Percentiles rank a stretch among this genome's conserved stretches.
Conservation (phyloP, 2,113 vertebrate species). For the Hystrix cristata region DNA sequence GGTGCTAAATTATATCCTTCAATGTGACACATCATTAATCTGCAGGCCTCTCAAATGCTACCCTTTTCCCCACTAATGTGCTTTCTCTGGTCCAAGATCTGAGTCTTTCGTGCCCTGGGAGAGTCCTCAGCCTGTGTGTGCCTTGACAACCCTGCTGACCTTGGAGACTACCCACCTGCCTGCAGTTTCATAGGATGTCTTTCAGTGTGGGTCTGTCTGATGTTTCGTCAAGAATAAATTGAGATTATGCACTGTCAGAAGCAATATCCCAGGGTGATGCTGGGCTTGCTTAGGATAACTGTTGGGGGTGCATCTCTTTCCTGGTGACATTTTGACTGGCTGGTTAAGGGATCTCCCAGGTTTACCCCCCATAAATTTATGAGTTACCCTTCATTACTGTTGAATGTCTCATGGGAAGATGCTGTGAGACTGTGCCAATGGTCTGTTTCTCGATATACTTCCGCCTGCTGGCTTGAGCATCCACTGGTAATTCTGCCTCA, state of each 20-base stretch:
- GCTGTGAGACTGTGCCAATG: neutral
- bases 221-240: neutral
- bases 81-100: neutral
- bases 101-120: too few relatives aligned
- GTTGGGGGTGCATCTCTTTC: rapidly evolving
- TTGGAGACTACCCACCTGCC: neutral
- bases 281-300: rapidly evolving
- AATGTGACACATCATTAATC: rapidly evolving
- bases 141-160: neutral
- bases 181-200: rapidly evolving
- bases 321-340: neutral
- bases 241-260: rapidly evolving
- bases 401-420: neutral
- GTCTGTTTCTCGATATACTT: neutral
- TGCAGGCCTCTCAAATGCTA: rapidly evolving
- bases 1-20: rapidly evolving
- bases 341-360: rapidly evolving
- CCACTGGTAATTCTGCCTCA: neutral
- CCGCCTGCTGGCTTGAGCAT: neutral
- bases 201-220: neutral
- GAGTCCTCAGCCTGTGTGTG: rapidly evolving
- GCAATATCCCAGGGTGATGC: too few relatives aligned
- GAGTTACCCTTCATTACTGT: neutral
- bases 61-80: rapidly evolving
- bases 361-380: too few relatives aligned